Evolutionary conservation across 2,888 invertebrate genomes (phyloP).

Genomic region (Drosophila flavopinicola): DNA sequence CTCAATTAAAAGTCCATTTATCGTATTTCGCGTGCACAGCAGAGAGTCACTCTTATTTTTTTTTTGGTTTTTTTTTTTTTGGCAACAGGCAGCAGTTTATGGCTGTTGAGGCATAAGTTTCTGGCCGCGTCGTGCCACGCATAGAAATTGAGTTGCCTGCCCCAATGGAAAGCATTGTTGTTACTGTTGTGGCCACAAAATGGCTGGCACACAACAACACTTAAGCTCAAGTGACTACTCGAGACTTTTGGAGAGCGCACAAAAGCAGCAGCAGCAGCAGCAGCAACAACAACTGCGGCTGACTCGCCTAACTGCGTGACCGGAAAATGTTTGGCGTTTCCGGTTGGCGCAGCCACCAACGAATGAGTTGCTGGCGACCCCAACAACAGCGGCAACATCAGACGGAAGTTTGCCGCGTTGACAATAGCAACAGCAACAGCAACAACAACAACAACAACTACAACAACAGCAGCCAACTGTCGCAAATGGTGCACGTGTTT

Average conservation of each 20-base stretch:
- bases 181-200: conserved; percentile 65
- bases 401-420: no score
- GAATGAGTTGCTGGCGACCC: conserved; percentile 10
- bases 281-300: conserved; percentile 1
- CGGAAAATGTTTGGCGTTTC: conserved; percentile 74
- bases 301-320: conserved; percentile 62
- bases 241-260: conserved; percentile 55
- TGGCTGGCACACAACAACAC: conserved; percentile 73
- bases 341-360: conserved; percentile 60
- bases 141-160: conserved; percentile 70
- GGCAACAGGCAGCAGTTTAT: conserved; percentile 39
- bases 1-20: conserved; percentile 63
- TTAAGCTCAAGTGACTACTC: conserved; percentile 71
- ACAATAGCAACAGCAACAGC: conserved; percentile 18
- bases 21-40: conserved; percentile 38
- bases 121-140: conserved; percentile 53
- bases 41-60: conserved; percentile 17
- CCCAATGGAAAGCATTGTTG: conserved; percentile 42
- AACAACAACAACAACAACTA: conserved; percentile 46
- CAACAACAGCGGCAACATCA: conserved; percentile 8
- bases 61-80: no score
- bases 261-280: conserved; percentile 16
- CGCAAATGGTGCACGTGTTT: conserved; percentile 44
- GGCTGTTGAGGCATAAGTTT: conserved; percentile 28
- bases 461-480: conserved; percentile 35